These are phyloP conservation scores for Tachypleus tridentatus DNA, from an alignment of 1,140 invertebrate species.

Conservation along the genomic window DNA sequence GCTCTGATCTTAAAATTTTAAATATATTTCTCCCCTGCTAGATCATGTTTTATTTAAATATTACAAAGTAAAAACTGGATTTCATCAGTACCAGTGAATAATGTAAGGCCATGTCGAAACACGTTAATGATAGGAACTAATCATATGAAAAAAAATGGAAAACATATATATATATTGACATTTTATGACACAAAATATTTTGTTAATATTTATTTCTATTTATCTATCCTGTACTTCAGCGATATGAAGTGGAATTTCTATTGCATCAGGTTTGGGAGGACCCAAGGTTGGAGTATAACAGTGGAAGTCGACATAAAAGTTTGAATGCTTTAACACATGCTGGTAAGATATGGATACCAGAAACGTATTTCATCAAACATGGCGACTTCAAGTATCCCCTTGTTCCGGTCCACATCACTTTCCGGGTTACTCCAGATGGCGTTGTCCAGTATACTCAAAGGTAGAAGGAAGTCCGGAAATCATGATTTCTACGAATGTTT, in stretches of 20 bases:
- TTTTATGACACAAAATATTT: too few relatives aligned
- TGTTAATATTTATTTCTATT: too few relatives aligned
- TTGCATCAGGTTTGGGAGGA: constrained; percentile 84
- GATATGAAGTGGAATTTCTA: constrained; percentile 88
- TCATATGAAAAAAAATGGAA: too few relatives aligned
- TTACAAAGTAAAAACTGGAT: too few relatives aligned
- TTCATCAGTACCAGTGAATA: too few relatives aligned
- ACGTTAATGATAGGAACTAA: too few relatives aligned
- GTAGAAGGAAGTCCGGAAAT: constrained; percentile 32
- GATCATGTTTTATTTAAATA: too few relatives aligned
- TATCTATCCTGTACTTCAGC: constrained; percentile 43
- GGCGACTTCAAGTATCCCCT: constrained; percentile 85
- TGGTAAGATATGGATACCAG: constrained; percentile 77
- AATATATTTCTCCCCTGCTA: too few relatives aligned
- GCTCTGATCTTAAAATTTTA: too few relatives aligned
- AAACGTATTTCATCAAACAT: constrained; percentile 91
- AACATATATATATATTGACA: too few relatives aligned
- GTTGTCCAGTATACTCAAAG: constrained; percentile 84
- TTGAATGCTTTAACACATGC: constrained; percentile 82
- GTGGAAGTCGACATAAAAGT: constrained; percentile 69
- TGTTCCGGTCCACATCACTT: constrained; percentile 76
- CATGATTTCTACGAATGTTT: too few relatives aligned
- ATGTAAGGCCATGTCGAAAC: too few relatives aligned
- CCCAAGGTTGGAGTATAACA: constrained; percentile 70
- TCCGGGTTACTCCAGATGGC: constrained; percentile 77